A percentile compares a stretch with the other conserved stretches of the same genome.
Evolutionary conservation across 1,140 invertebrate species (phyloP).

Genomic region (Trichomalopsis sarcophagae): DNA sequence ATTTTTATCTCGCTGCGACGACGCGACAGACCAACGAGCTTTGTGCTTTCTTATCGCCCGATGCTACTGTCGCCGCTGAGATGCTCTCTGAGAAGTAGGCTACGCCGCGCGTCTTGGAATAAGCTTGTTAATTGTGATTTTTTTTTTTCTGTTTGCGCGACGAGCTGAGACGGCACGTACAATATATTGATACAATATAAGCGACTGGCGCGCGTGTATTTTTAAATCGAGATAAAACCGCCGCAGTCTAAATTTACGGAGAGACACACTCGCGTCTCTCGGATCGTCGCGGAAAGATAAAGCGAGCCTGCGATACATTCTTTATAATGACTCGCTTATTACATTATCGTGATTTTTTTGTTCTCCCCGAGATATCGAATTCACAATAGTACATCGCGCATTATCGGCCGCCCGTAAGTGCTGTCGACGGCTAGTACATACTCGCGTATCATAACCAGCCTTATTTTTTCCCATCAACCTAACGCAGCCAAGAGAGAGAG

Average conservation of each 20-base stretch:
- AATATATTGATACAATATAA: too few species aligned
- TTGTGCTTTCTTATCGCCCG: slow-evolving; percentile 13
- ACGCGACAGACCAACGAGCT: slow-evolving; percentile 29
- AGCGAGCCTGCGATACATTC: neutral
- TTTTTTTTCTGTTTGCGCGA: too few species aligned
- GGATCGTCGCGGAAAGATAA: neutral
- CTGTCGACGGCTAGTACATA: neutral
- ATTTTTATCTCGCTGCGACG: slow-evolving; percentile 20
- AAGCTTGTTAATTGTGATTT: too few species aligned
- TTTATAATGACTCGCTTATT: neutral
- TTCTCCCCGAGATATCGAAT: neutral
- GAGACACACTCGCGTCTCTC: too few species aligned
- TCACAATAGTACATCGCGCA: neutral
- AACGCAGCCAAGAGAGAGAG: too few species aligned
- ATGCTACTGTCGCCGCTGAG: neutral
- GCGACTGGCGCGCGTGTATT: too few species aligned
- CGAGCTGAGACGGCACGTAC: too few species aligned
- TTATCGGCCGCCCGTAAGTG: neutral
- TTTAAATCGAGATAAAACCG: too few species aligned
- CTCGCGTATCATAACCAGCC: neutral
- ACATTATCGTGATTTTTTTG: neutral
- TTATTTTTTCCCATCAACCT: too few species aligned
- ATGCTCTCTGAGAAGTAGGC: slow-evolving; percentile 25
- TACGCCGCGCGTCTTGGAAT: neutral
- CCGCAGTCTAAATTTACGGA: too few species aligned